Evolutionary conservation across 2,888 invertebrate genomes (phyloP), one percentile per base, ranked within the genome.

Genomic region (Mimas tiliae): DNA sequence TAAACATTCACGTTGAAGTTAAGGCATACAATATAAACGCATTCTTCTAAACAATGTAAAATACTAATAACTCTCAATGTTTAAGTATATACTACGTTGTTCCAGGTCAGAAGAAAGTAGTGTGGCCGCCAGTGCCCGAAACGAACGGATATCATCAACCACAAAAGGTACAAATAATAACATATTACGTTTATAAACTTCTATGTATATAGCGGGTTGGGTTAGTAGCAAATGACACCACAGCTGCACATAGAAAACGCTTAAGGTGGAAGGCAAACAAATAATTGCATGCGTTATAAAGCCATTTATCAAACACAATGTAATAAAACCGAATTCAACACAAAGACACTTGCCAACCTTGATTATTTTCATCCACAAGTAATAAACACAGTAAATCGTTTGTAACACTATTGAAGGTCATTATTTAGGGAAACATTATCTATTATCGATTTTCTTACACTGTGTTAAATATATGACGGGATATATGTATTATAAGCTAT

Each of bases 51-150:
- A 55, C 51, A 42, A 16, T n/a, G n/a, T 45, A 48, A 33, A 33
- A 33, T 7, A 16, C 12, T 4, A 48, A 50, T 9, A 33, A 9
- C n/a, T n/a, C n/a, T 19, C 12, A 11, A 47, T 63, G n/a, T 9
- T 9, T 38, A 63, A n/a, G 33, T 63, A 38, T 8, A 1, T 12
- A 27, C 33, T 58, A 14, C 12, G 21, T 65, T 65, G 58, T 65
- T 95, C 14, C 93, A 97, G 97, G 96, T 88, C 95, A 96, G 80
- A 97, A 97, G 94, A 95, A 97, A 92, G 97, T 97, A 82, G 96
- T 97, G 89, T 97, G 97, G 97, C 97, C 97, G 74, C 97, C 97
- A 75, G 95, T 96, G 85, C 96, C 95, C 74, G 95, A 96, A 86
- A 95, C 95, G 73, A 94, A 95, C 89, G 94, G 94, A 67, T 91